Conservation (phyloP, 2,888 invertebrate species). For the Automeris io region DNA sequence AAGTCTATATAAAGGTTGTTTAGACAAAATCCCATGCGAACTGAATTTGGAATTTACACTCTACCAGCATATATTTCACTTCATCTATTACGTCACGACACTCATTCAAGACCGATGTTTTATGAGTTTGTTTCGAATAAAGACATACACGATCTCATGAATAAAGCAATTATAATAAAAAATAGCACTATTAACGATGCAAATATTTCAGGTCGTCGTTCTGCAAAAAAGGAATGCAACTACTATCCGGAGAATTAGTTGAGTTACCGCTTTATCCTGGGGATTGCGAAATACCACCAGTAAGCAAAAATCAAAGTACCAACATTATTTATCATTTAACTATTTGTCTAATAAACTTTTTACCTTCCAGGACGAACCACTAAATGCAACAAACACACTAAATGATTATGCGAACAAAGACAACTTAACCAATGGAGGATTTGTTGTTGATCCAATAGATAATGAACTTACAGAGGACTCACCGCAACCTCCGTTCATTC, state of each 20-base stretch:
- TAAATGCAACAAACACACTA: slow-evolving; percentile 29
- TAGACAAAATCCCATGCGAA: too few species aligned
- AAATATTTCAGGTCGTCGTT: slow-evolving; percentile 83
- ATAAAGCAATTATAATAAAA: not conserved
- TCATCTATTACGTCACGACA: too few species aligned
- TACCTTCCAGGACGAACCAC: slow-evolving; percentile 34
- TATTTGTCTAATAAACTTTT: not conserved
- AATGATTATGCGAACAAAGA: slow-evolving; percentile 32
- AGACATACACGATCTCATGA: not conserved
- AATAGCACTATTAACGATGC: too few species aligned
- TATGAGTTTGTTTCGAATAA: not conserved
- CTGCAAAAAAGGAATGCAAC: slow-evolving; percentile 84
- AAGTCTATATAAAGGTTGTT: too few species aligned
- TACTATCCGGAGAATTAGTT: slow-evolving; percentile 85
- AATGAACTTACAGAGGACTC: slow-evolving; percentile 63
- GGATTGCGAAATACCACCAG: slow-evolving; percentile 83
- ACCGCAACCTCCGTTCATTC: slow-evolving; percentile 50
- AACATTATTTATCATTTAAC: slow-evolving; percentile 2
- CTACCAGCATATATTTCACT: too few species aligned
- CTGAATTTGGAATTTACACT: too few species aligned
- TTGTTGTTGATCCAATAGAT: slow-evolving; percentile 46
- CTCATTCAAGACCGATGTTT: too few species aligned
- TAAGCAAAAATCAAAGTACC: slow-evolving; percentile 20
- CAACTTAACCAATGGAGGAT: slow-evolving; percentile 38
- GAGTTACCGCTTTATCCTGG: slow-evolving; percentile 86